A percentile compares a stretch with the other conserved stretches of the same genome.
These are phyloP conservation scores for Spisula subtruncata DNA, from an alignment of 2,888 invertebrate species.

Conservation along the genomic window DNA sequence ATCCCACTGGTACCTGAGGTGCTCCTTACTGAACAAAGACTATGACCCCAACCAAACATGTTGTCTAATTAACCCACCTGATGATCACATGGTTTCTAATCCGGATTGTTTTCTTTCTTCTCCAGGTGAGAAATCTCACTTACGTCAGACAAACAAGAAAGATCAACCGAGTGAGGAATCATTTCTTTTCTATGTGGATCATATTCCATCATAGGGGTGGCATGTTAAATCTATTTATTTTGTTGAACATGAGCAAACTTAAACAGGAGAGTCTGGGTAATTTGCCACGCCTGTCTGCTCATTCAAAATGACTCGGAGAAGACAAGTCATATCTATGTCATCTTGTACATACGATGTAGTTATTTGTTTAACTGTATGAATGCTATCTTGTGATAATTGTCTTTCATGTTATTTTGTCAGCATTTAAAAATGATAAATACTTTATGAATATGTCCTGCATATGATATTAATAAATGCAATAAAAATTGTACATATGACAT, in stretches of 20 bases:
- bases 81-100: no score
- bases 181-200: background rate
- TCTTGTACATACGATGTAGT: background rate
- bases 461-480: constrained; percentile 16
- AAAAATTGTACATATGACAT: background rate
- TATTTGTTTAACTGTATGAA: background rate
- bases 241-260: background rate
- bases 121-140: constrained; percentile 95
- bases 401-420: constrained; percentile 46
- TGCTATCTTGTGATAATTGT: constrained; percentile 30
- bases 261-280: background rate
- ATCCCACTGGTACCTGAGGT: no score
- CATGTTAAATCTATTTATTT: no score
- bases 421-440: constrained; percentile 27
- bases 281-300: background rate
- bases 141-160: no score
- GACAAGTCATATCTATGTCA: background rate
- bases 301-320: background rate
- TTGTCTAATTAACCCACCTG: no score
- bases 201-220: no score
- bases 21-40: no score
- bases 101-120: no score
- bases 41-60: no score
- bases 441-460: background rate
- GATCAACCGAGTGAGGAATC: no score